A percentile compares a stretch with the other conserved stretches of the same genome.
Conservation (phyloP, 2,888 invertebrate species). For the Agrochola lychnidis region DNA sequence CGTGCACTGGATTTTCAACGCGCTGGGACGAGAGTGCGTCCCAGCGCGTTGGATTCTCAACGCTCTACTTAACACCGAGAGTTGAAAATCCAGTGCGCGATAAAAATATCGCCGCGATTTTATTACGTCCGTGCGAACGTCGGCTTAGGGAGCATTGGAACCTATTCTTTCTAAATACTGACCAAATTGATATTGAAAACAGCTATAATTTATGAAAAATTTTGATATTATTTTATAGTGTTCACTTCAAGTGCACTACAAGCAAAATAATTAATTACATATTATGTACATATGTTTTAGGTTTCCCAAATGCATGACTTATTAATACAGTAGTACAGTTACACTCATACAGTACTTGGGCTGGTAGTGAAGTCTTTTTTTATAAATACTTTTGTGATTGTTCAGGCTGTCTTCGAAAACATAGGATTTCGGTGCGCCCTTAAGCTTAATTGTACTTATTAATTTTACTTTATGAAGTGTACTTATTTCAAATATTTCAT, state of each 20-base stretch:
- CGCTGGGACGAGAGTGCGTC: too few species aligned
- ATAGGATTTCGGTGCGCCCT: slow-evolving; percentile 14
- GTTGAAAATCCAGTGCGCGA: too few species aligned
- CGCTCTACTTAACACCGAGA: too few species aligned
- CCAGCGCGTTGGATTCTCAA: too few species aligned
- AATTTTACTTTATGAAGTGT: not conserved
- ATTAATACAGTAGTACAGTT: not conserved
- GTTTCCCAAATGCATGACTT: not conserved
- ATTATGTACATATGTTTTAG: slow-evolving; percentile 3
- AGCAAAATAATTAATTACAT: too few species aligned
- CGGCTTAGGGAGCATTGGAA: not conserved
- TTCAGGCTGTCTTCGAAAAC: slow-evolving; percentile 1
- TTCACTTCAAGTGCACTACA: slow-evolving; percentile 22
- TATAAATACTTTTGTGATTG: not conserved
- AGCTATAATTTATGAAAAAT: not conserved
- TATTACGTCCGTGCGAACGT: too few species aligned
- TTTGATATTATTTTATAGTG: not conserved
- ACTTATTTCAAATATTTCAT: slow-evolving; percentile 20
- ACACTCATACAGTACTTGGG: not conserved
- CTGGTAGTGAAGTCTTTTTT: not conserved
- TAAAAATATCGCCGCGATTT: too few species aligned
- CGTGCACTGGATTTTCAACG: too few species aligned
- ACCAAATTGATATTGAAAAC: not conserved
- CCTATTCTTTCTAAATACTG: not conserved
- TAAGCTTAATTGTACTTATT: slow-evolving; percentile 8